phyloP scores from a whole-genome alignment of 2,797 vertebrate genomes.

The Meda fulgida region DNA sequence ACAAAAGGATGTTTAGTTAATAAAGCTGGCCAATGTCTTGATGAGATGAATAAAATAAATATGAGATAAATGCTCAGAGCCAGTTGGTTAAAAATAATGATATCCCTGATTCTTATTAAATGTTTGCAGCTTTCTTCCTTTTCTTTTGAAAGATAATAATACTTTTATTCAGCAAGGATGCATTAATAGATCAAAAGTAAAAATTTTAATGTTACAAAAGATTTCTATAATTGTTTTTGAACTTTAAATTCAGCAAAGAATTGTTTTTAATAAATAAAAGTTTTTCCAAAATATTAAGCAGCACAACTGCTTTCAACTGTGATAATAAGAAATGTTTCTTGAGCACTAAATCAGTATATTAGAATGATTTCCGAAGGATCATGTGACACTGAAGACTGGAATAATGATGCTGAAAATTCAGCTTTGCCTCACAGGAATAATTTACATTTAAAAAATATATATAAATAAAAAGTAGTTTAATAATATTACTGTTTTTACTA shows the following conservation, averaged over 20 bases:
- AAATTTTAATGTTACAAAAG: neutral
- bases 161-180: neutral
- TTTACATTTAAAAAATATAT: neutral
- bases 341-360: neutral
- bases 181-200: neutral
- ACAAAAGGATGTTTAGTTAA: conserved; percentile 6
- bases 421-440: neutral
- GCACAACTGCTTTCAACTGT: no score
- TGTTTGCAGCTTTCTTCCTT: neutral
- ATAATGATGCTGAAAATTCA: neutral
- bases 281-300: no score
- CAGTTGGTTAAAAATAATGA: neutral
- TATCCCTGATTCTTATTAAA: neutral
- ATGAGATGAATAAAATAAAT: no score
- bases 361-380: neutral
- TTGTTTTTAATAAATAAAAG: no score
- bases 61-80: conserved; percentile 12
- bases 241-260: neutral
- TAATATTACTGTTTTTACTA: neutral
- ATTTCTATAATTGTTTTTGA: neutral
- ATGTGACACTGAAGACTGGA: neutral
- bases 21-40: conserved; percentile 2
- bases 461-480: neutral
- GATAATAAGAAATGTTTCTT: neutral
- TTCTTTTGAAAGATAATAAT: neutral